These are phyloP conservation scores for Drosophila aff. DNA, from an alignment of 1,140 invertebrate genomes.

Conservation along the genomic window DNA sequence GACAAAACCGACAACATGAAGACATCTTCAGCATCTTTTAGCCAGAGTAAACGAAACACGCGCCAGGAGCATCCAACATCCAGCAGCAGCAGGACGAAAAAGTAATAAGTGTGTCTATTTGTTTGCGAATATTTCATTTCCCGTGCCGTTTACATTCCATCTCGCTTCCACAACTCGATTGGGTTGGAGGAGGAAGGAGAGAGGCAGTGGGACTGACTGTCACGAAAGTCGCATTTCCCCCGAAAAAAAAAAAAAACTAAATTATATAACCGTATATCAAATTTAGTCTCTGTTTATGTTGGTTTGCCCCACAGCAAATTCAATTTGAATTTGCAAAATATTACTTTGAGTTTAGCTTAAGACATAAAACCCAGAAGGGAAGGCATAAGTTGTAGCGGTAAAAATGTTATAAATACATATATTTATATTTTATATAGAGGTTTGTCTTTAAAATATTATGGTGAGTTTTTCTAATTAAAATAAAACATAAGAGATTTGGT, in stretches of 20 bases:
- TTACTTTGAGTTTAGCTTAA: slow-evolving; percentile 9
- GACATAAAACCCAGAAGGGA: not conserved
- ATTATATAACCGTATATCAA: slow-evolving; percentile 45
- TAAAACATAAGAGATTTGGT: no score
- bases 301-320: slow-evolving; percentile 12
- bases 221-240: slow-evolving; percentile 34
- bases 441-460: not conserved
- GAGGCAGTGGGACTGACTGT: slow-evolving; percentile 26
- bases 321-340: slow-evolving; percentile 22
- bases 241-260: slow-evolving; percentile 29
- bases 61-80: slow-evolving; percentile 76
- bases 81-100: slow-evolving; percentile 62
- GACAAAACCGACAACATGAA: slow-evolving; percentile 73
- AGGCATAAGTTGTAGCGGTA: not conserved
- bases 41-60: slow-evolving; percentile 68
- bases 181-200: slow-evolving; percentile 17
- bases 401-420: no score
- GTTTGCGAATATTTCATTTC: slow-evolving; percentile 82
- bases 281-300: slow-evolving; percentile 31
- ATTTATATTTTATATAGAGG: not conserved
- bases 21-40: slow-evolving; percentile 66
- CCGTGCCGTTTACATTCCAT: slow-evolving; percentile 57
- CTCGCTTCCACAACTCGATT: slow-evolving; percentile 22
- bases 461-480: no score
- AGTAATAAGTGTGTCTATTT: slow-evolving; percentile 83